Base-by-base conservation (phyloP, 1,140 invertebrate genomes). In the Lineus longissimus region DNA sequence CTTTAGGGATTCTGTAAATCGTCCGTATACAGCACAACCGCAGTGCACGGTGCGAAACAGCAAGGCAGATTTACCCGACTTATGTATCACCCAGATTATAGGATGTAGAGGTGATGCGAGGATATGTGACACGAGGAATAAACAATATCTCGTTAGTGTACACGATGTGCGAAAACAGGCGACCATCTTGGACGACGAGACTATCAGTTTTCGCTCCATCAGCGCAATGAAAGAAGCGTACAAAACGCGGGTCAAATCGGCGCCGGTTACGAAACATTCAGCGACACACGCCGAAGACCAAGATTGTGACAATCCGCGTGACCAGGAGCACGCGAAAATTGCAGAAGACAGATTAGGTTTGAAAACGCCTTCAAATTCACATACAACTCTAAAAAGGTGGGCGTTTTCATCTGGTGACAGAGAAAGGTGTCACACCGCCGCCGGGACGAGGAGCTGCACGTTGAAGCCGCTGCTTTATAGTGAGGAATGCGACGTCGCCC, bases 221-320 rank as follows among this genome's bases (percentile, higher is more conserved):
- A 41, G 25, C 22, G 60, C 60, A 15, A 61, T 61, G 60, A 61
- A 51, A 19, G 60, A 61, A 30, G 60, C 43, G 2, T 61, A 29
- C 43, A 36, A 23, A 7, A 51, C 43, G 9, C 60, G 60, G 11
- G 15, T 54, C 2, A 47, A 22, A 43, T 41, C 17, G 30, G 15
- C 58, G 27, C 58, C 30, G 29, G 7, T 25, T 13, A 17, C 15
- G n/a, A 29, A 36, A 47, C 4, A 9, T 54, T 30, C 25, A 41
- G 25, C 25, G 6, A n/a, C 17, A 19, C 47, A n/a, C 9, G 19
- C 11, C 11, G 19, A 19, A 51, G 47, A n/a, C 6, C 33, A 36
- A 7, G 33, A 36, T 15, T 36, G 33, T 36, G 33, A 36, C 6
- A 36, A 15, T 36, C 6, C 47, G 47, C n/a, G n/a, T n/a, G 47